phyloP scores from a whole-genome alignment of 2,797 vertebrate species.

The Phataginus tricuspis region DNA sequence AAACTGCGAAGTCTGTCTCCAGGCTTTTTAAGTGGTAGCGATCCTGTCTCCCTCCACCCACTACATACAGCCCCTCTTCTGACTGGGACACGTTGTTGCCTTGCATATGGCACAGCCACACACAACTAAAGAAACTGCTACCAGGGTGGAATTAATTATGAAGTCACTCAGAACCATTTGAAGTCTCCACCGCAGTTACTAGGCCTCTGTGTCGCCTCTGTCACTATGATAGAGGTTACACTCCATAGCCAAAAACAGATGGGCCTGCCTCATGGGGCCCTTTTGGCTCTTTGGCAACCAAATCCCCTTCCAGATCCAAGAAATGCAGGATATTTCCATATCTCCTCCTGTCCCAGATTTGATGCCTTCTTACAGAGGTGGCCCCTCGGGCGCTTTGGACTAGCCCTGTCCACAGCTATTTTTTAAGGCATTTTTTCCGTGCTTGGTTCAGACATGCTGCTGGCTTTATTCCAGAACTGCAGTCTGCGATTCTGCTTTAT shows the following conservation, averaged over 20 bases:
- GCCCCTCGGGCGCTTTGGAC: not conserved
- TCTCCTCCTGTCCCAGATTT: not conserved
- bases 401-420: fast-evolving
- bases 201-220: not conserved
- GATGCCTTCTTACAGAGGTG: not conserved
- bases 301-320: not conserved
- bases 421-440: not conserved
- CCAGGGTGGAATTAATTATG: not conserved
- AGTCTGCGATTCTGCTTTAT: not conserved
- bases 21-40: not conserved
- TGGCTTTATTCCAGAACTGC: not conserved
- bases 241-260: not conserved
- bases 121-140: not conserved
- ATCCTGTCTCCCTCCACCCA: not conserved
- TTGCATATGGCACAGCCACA: not conserved
- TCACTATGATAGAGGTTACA: not conserved
- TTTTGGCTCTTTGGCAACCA: not conserved
- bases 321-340: not conserved
- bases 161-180: not conserved
- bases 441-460: not conserved
- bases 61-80: not conserved
- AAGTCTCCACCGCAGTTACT: not conserved
- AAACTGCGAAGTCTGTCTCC: not conserved
- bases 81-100: not conserved
- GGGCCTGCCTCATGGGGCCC: not conserved